Evolutionary conservation across 23 tunicate species (phyloP).

Genomic region (Trididemnum nubilum): DNA sequence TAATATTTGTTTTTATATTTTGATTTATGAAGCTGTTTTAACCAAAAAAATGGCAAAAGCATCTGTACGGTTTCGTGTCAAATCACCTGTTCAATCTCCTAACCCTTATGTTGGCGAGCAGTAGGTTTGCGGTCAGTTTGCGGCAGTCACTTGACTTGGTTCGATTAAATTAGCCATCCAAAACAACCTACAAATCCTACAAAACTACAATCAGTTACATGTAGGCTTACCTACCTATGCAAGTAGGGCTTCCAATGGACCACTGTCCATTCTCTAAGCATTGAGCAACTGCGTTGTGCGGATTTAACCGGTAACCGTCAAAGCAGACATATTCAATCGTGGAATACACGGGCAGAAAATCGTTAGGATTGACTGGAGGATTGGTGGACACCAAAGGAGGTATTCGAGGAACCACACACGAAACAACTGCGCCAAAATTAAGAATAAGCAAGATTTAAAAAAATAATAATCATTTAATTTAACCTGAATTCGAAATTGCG

Average conservation of each 20-base stretch:
- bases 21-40: too few species aligned
- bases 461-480: background rate
- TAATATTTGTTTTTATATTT: too few species aligned
- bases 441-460: background rate
- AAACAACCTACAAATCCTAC: too few species aligned
- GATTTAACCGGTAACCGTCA: background rate
- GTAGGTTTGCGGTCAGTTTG: too few species aligned
- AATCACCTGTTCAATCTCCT: too few species aligned
- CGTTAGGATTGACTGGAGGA: background rate
- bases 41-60: too few species aligned
- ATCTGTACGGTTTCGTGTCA: too few species aligned
- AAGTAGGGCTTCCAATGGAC: background rate
- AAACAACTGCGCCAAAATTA: slow-evolving; percentile 9
- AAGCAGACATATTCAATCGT: slow-evolving; percentile 2
- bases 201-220: too few species aligned
- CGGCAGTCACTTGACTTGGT: too few species aligned
- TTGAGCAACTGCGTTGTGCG: background rate
- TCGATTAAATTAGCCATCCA: too few species aligned
- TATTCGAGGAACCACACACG: background rate
- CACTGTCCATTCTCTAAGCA: background rate
- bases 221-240: background rate
- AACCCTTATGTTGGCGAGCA: too few species aligned
- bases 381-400: background rate
- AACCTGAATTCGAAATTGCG: background rate
- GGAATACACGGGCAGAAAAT: background rate